phyloP scores from a whole-genome alignment of 1,140 invertebrate genomes.

The Hetaerina americana region DNA sequence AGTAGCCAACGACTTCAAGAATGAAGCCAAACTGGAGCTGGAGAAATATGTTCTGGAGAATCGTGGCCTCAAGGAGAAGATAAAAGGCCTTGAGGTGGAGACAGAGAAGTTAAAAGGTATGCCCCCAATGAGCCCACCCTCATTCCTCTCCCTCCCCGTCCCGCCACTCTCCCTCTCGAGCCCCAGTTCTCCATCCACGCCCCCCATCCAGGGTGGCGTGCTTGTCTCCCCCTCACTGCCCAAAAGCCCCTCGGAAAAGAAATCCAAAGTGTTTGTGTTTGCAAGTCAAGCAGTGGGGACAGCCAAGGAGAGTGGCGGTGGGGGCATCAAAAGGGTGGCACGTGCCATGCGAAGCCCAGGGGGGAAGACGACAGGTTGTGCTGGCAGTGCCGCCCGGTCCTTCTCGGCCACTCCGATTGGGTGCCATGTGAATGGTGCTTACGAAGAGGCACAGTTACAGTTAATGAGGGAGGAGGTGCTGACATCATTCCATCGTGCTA shows the following conservation, averaged over 20 bases:
- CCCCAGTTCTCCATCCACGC: background rate
- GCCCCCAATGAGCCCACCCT: constrained; percentile 12
- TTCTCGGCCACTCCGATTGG: background rate
- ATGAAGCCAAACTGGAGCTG: constrained; percentile 67
- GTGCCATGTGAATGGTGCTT: background rate
- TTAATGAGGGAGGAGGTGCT: background rate
- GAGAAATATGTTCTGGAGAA: constrained; percentile 74
- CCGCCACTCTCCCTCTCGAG: background rate
- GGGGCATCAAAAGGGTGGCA: background rate
- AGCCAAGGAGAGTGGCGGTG: background rate
- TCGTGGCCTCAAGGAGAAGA: constrained; percentile 61
- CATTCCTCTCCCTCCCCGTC: background rate
- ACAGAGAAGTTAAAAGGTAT: constrained; percentile 64
- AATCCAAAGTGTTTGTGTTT: background rate
- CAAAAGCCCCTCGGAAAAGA: background rate
- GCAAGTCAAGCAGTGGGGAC: background rate
- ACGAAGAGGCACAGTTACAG: background rate
- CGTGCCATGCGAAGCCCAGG: background rate
- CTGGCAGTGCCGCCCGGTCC: background rate
- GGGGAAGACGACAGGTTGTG: background rate
- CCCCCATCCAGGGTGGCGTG: background rate
- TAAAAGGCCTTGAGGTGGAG: constrained; percentile 60
- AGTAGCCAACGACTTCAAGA: constrained; percentile 90
- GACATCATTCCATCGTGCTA: background rate
- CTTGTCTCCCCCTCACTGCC: no score